Evolutionary conservation across 2,888 invertebrate species (phyloP), one percentile per base, ranked within the genome.

Genomic region (Dendrolimus pini): DNA sequence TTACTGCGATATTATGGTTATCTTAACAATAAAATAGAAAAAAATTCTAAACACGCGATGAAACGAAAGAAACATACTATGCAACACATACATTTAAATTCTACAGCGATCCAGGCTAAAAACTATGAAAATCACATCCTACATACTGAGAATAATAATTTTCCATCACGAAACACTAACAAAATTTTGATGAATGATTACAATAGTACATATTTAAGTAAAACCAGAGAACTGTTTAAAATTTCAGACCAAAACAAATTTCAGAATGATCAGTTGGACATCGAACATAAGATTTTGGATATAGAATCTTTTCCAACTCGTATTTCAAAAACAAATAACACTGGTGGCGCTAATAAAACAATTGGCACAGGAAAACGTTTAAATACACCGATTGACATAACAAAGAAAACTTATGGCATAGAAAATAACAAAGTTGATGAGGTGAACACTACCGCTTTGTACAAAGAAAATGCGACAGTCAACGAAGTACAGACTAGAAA

Each of bases 1-100:
- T 72, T 90, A 64, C 67, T 90, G 41, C 78, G 87, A 60, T 90
- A 89, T 62, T 90, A 90, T 60, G 90, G 90, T 42, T 90, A 87
- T 65, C 70, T 89, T 12, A 89, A 83, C 67, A 89, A 90, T 66
- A 89, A 88, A 82, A 86, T 86, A 10, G 88, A 88, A 55, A 83
- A 78, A 72, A 71, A 71, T 55, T 70, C 68, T 56, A 82, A 80
- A 61, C 77, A 75, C 56, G 74, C 9, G 2, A 47, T 47, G 7
- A 47, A 8, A 47, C 9, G 47, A 12, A 47, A 47, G 9, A 47
- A 14, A 58, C 54, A 9, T 68, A 62, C 55, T 61, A 62, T 41
- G 30, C 54, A 13, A 54, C 58, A 9, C 65, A 72, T 64, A 59
- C 57, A 59, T 59, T 67, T 60, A 30, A 10, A 30, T 54, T 12